These are phyloP conservation scores for Eupithecia exiguata DNA, from an alignment of 2,888 invertebrate species.

Conservation along the genomic window DNA sequence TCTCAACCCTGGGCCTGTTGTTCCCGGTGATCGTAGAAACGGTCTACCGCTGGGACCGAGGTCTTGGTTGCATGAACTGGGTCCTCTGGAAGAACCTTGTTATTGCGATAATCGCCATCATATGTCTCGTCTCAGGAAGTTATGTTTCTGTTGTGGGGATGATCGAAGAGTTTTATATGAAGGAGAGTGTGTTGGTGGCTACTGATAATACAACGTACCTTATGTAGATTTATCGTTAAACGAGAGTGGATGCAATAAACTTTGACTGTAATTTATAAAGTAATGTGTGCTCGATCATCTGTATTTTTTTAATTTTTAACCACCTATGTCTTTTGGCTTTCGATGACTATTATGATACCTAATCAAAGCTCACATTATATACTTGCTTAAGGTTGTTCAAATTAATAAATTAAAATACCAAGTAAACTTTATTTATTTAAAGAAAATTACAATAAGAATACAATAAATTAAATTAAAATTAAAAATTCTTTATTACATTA, in stretches of 20 bases:
- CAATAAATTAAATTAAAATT: too few relatives aligned
- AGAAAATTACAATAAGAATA: too few relatives aligned
- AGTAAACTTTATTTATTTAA: too few relatives aligned
- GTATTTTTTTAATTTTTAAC: neutral
- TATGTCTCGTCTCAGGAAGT: conserved; percentile 70
- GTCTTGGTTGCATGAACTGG: conserved; percentile 86
- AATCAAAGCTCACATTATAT: neutral
- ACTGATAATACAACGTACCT: conserved; percentile 33
- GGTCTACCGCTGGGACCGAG: conserved; percentile 87
- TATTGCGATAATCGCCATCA: conserved; percentile 62
- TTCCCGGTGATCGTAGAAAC: conserved; percentile 90
- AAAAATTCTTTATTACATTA: too few relatives aligned
- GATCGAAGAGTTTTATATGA: conserved; percentile 61
- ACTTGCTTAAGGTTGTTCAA: too few relatives aligned
- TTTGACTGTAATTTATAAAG: conserved; percentile 3
- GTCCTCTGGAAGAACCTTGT: conserved; percentile 86
- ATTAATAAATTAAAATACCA: too few relatives aligned
- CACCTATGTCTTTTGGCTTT: neutral
- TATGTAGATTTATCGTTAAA: neutral
- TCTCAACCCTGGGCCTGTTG: conserved; percentile 88
- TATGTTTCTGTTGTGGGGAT: conserved; percentile 70
- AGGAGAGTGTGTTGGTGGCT: conserved; percentile 29
- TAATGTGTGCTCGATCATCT: neutral
- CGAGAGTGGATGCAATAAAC: neutral
- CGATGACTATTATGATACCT: neutral